Percentiles rank a stretch among this genome's conserved stretches.
Evolutionary conservation across 1,140 invertebrate species (phyloP).

Genomic region (Coelopa frigida): DNA sequence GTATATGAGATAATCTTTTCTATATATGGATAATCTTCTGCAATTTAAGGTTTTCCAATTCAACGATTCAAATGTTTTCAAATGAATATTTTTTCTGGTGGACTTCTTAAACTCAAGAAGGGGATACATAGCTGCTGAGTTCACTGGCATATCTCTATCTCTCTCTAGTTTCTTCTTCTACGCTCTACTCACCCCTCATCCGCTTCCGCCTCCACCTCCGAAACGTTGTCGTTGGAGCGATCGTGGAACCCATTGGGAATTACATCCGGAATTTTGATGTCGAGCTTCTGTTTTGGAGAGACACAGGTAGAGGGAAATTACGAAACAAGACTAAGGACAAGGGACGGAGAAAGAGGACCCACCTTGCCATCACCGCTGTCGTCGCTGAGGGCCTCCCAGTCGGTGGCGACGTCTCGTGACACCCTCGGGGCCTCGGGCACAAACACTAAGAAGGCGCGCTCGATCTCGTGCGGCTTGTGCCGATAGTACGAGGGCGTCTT

Average conservation of each 20-base stretch:
- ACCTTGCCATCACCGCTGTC: slow-evolving; percentile 23
- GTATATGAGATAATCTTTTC: no score
- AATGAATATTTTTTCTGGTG: no score
- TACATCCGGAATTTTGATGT: slow-evolving; percentile 22
- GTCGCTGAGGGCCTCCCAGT: slow-evolving; percentile 54
- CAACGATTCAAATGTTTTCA: no score
- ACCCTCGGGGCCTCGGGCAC: slow-evolving; percentile 73
- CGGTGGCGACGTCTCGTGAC: slow-evolving; percentile 59
- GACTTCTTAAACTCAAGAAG: no score
- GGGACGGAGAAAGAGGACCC: slow-evolving; percentile 1
- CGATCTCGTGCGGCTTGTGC: slow-evolving; percentile 65
- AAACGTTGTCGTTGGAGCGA: slow-evolving; percentile 37
- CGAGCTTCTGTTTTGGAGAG: slow-evolving; percentile 23
- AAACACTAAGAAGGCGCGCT: slow-evolving; percentile 56
- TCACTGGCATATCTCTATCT: no score
- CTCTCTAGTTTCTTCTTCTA: no score
- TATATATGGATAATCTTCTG: no score
- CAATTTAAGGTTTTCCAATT: no score
- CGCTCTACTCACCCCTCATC: slow-evolving; percentile 38
- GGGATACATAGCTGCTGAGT: no score
- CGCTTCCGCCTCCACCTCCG: slow-evolving; percentile 36
- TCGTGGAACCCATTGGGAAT: slow-evolving; percentile 23
- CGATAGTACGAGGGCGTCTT: slow-evolving; percentile 72
- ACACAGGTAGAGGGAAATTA: slow-evolving; percentile 2
- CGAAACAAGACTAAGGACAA: slow-evolving; percentile 1